Evolutionary conservation across 2,888 invertebrate genomes (phyloP), one percentile per base, ranked within the genome.

Genomic region (Eupithecia abbreviata): DNA sequence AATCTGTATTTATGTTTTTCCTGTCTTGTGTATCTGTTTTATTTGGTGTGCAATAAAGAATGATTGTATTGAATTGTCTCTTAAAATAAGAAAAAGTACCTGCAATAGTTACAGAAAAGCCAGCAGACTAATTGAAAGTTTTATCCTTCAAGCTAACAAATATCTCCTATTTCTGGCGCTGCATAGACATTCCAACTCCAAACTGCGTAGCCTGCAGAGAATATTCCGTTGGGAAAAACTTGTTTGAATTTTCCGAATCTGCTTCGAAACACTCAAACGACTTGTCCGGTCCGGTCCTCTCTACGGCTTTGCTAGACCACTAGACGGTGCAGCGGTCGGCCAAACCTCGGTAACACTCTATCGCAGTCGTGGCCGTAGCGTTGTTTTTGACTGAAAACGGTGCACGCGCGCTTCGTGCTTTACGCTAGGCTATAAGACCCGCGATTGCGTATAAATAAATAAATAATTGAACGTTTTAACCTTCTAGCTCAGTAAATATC

Each of bases 311-410:
- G 69, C 87, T 89, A 89, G 89, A 85, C 87, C 62, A 62, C 62
- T 62, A 62, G 62, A 62, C 62, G 81, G 84, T 84, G 86, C 90
- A 86, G 88, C 86, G 90, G 87, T 86, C 89, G 87, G 84, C 87
- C 88, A 84, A 90, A 88, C 90, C 89, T 86, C 90, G 89, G 90
- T 86, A 90, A 92, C 92, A 92, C 92, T 75, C 88, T 90, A 89
- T 89, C 91, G 89, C 85, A 90, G 89, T 93, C 91, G 93, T 92
- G 93, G 92, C 88, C 88, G 85, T 85, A 87, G 87, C 89, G 91
- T 92, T 91, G 92, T 92, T 93, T 93, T 92, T 92, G 93, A 93
- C 94, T 93, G 92, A 93, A 94, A 93, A 92, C 92, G 89, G 92
- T 91, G 92, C 93, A 93, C 93, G 93, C 92, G 92, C 92, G 90